Conservation (phyloP, 1,140 invertebrate genomes). For the Solenopsis fugax region DNA sequence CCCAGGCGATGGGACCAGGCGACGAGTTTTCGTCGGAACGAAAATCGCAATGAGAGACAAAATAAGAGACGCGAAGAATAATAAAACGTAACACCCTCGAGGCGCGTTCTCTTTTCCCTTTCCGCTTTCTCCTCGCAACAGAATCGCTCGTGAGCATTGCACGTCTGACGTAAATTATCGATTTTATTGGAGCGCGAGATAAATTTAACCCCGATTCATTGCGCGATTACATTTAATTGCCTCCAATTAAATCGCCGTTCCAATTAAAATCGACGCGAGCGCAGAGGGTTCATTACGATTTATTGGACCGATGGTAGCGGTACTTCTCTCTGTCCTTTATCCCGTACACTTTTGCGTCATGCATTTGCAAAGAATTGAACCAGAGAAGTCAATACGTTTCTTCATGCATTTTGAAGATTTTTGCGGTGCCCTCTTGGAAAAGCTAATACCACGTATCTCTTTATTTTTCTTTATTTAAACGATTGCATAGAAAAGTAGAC, state of each 20-base stretch:
- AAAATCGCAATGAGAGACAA: slow-evolving; percentile 15
- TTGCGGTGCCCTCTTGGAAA: background rate
- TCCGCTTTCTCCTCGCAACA: background rate
- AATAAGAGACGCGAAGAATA: slow-evolving; percentile 50
- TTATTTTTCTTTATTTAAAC: slow-evolving; percentile 10
- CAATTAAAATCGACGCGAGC: slow-evolving; percentile 73
- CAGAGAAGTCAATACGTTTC: slow-evolving; percentile 8
- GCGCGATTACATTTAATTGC: slow-evolving; percentile 76
- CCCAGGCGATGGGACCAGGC: slow-evolving; percentile 32
- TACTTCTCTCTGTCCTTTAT: slow-evolving; percentile 31
- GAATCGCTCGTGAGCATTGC: background rate
- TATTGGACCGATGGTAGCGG: slow-evolving; percentile 48
- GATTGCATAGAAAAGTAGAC: background rate
- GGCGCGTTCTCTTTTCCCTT: slow-evolving; percentile 13
- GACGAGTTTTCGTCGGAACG: slow-evolving; percentile 39
- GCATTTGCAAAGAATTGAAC: slow-evolving; percentile 29
- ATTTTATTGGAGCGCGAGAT: slow-evolving; percentile 69
- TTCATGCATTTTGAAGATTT: background rate
- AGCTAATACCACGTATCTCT: background rate
- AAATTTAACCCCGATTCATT: slow-evolving; percentile 73
- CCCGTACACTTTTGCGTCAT: background rate
- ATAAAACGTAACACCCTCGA: slow-evolving; percentile 2
- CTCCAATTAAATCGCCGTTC: slow-evolving; percentile 75
- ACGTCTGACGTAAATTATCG: slow-evolving; percentile 61
- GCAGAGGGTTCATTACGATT: slow-evolving; percentile 66